Base-by-base conservation (phyloP, 2,113 vertebrate genomes). In the Callorhinus ursinus region DNA sequence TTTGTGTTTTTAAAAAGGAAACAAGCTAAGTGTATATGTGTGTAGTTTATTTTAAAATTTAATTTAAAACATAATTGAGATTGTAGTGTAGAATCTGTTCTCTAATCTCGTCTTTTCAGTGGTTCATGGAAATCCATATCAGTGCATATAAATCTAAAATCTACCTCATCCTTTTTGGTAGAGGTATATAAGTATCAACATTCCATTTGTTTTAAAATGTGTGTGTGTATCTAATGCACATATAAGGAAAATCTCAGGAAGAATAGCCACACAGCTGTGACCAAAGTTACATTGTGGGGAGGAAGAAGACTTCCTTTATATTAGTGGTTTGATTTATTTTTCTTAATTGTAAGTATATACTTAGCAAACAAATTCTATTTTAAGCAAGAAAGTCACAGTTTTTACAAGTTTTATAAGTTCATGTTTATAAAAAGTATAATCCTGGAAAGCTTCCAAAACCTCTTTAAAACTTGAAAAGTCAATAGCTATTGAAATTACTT, bases 1-100 rank as follows among this genome's bases (percentile, higher is more conserved):
- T 90, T 84, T 71, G 22, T 95, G 22, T 61, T 59, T 86, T 59
- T 79, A 39, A 53, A 80, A 79, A 85, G 49, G 49, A 65, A 76
- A 74, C 26, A n/a, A 92, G 12, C 63, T 69, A 42, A 49, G 10
- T 92, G 10, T 53, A 46, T 86, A 65, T 80, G 31, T 79, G 14
- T 46, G 42, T 28, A 42, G 71, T 83, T 89, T 89, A 63, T 90
- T 82, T 83, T 76, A 65, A 83, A 65, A 53, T 63, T 83, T 74
- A 93, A 74, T 84, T 85, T 76, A 86, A 79, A 93, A 67, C 9
- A 31, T 55, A 76, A 90, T 77, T 85, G 80, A 85, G 31, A 69
- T 77, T 90, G 16, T 74, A 72, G 42, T 77, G 8, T 57, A 24
- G 28, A 33, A 76, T 76, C n/a, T 84, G 3, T 76, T 83, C 42